These are phyloP conservation scores for Eolophus roseicapilla DNA, from an alignment of 2,113 vertebrate species.

Conservation along the genomic window DNA sequence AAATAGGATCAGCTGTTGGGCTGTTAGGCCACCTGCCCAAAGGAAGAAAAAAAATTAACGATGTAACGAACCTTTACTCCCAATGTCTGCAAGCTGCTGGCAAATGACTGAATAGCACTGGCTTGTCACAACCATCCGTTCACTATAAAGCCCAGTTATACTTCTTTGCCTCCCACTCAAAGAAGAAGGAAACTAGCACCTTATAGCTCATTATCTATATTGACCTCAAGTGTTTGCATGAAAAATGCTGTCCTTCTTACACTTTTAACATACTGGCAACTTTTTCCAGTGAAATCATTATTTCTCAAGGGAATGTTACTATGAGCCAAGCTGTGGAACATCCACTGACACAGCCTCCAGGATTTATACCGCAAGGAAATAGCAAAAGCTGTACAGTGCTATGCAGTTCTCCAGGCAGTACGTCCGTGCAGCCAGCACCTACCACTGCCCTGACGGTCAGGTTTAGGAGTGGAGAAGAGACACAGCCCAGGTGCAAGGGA, in stretches of 20 bases:
- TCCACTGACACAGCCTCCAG: not conserved
- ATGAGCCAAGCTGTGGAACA: not conserved
- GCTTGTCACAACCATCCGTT: not conserved
- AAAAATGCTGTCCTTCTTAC: conserved; percentile 28
- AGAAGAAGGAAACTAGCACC: not conserved
- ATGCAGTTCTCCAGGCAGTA: not conserved
- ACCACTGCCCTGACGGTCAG: not conserved
- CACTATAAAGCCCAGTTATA: not conserved
- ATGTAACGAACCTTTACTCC: conserved; percentile 22
- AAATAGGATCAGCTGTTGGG: conserved; percentile 59
- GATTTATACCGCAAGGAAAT: not conserved
- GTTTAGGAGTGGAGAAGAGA: not conserved
- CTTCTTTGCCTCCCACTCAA: not conserved
- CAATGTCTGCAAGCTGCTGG: not conserved
- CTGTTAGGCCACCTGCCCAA: conserved; percentile 55
- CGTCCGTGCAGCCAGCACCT: not conserved
- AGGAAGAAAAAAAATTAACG: conserved; percentile 27
- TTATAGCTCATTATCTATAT: not conserved
- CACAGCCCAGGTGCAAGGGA: not conserved
- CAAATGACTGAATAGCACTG: not conserved
- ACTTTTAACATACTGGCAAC: conserved; percentile 20
- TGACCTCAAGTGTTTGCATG: not conserved
- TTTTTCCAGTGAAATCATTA: not conserved
- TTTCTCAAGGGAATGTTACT: not conserved
- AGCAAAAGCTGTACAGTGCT: not conserved